phyloP scores from a whole-genome alignment of 2,888 invertebrate species.

The Tachina lurida region DNA sequence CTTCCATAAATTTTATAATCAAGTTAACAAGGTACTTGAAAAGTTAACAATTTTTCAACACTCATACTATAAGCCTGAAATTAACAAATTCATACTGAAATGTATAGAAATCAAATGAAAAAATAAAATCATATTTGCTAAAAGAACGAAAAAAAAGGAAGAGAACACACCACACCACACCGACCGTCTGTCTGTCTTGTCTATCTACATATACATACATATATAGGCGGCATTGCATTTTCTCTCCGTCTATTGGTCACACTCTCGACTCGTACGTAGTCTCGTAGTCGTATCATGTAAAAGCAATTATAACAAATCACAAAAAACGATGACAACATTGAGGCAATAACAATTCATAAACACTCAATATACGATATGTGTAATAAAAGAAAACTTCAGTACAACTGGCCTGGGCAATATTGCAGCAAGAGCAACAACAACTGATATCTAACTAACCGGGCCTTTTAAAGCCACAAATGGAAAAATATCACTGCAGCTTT shows the following conservation, averaged over 20 bases:
- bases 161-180: background rate
- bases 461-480: constrained; percentile 42
- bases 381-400: constrained; percentile 59
- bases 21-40: constrained; percentile 68
- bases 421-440: constrained; percentile 7
- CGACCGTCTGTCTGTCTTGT: background rate
- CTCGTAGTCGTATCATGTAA: constrained; percentile 65
- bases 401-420: constrained; percentile 43
- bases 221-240: constrained; percentile 1
- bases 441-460: constrained; percentile 32
- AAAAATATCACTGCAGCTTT: constrained; percentile 32
- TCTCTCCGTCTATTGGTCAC: constrained; percentile 25
- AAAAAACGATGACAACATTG: constrained; percentile 72
- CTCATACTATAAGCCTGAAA: background rate
- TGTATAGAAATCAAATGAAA: constrained; percentile 9
- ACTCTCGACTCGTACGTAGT: background rate
- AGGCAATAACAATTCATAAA: constrained; percentile 73
- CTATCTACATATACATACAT: background rate
- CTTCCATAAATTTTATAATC: constrained; percentile 64
- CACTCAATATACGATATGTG: constrained; percentile 71
- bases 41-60: constrained; percentile 23
- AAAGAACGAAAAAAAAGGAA: background rate
- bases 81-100: constrained; percentile 9
- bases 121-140: constrained; percentile 36
- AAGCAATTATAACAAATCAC: constrained; percentile 73